Conservation (phyloP, 2,797 vertebrate genomes). For the Lepus oiostolus region DNA sequence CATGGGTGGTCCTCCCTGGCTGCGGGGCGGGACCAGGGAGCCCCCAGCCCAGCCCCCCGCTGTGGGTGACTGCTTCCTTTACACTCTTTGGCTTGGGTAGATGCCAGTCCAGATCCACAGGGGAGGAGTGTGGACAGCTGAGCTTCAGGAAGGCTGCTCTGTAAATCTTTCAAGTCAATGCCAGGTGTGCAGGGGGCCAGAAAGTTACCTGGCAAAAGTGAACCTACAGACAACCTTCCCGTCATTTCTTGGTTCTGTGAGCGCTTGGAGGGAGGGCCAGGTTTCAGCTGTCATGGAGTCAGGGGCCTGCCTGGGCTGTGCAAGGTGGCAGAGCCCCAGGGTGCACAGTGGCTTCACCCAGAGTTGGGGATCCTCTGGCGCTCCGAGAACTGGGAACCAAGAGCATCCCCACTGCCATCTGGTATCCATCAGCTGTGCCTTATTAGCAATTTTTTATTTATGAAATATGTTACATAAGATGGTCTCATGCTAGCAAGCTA, state of each 20-base stretch:
- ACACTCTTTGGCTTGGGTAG: no score
- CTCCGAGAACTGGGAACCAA: neutral
- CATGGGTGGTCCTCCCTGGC: no score
- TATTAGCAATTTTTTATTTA: neutral
- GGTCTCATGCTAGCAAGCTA: neutral
- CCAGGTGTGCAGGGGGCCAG: no score
- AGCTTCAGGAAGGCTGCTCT: neutral
- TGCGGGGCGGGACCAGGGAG: neutral
- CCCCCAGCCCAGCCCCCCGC: neutral
- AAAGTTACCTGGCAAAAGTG: no score
- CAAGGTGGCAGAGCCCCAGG: accelerated
- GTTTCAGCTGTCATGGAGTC: neutral
- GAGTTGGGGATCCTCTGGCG: no score
- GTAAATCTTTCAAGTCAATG: neutral
- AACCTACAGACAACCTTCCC: no score
- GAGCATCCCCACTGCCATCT: neutral
- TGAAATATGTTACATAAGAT: neutral
- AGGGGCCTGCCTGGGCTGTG: no score
- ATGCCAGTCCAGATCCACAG: neutral
- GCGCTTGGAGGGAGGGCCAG: no score
- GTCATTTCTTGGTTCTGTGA: neutral
- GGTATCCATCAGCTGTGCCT: neutral
- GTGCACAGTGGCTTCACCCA: no score
- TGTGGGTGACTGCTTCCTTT: no score
- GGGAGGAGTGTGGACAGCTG: accelerated